Evolutionary conservation across 2,113 vertebrate genomes (phyloP), one percentile per base, ranked within the genome.

Genomic region (Trinectes maculatus): DNA sequence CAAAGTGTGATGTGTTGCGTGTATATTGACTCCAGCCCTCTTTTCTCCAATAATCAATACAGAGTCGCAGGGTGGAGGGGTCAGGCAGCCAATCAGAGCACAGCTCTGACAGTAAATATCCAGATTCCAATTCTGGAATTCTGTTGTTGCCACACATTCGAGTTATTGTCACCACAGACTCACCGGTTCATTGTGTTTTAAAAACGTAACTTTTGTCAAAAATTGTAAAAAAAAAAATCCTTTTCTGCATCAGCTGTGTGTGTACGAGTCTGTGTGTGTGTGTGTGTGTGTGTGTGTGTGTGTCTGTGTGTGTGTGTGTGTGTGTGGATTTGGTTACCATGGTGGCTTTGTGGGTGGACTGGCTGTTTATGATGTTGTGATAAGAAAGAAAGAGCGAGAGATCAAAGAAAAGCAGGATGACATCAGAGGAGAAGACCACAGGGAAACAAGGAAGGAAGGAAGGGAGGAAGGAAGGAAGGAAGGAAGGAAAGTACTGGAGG

Each of bases 241-340:
- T n/a, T n/a, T n/a, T n/a, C n/a, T n/a, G n/a, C n/a, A n/a, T n/a
- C n/a, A n/a, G n/a, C n/a, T n/a, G n/a, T n/a, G n/a, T n/a, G n/a
- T n/a, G n/a, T n/a, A n/a, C n/a, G n/a, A n/a, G n/a, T n/a, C n/a
- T n/a, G n/a, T 24, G 44, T 21, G 25, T 48, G 55, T 39, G 51
- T 63, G 57, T 44, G 28, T 19, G 42, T 62, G 51, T 51, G 39
- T 52, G 47, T 60, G 61, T 68, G 53, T 71, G 56, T 63, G 44
- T 43, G 70, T 65, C 44, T 46, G 29, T 66, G 53, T 52, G 43
- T 42, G 47, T 18, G 34, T 21, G 8, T 26, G 70, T 75, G 79
- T 51, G 72, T 46, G 66, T 73, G 46, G 67, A 61, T 82, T 56
- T 67, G 65, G 80, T 88, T 85, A 47, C 83, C 80, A 77, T 84